phyloP scores from a whole-genome alignment of 2,888 invertebrate genomes.

The Nebria salina region DNA sequence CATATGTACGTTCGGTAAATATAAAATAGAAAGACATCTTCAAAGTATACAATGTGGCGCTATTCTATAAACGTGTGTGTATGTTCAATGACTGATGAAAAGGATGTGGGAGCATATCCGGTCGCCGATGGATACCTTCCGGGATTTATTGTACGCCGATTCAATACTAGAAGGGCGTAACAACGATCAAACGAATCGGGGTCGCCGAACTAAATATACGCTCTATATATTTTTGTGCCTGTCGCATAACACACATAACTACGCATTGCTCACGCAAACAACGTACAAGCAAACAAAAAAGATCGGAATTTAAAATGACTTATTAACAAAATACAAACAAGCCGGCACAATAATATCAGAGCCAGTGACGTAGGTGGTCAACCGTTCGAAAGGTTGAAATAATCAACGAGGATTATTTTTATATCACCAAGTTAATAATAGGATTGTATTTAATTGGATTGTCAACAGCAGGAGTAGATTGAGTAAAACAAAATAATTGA shows the following conservation, averaged over 20 bases:
- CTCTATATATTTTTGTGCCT: conserved; percentile 14
- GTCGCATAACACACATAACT: background rate
- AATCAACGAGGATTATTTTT: background rate
- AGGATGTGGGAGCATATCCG: conserved; percentile 29
- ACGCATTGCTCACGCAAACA: background rate
- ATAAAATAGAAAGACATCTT: background rate
- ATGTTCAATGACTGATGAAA: conserved; percentile 12
- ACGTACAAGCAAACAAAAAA: too few species aligned
- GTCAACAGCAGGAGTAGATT: background rate
- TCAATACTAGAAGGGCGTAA: conserved; percentile 20
- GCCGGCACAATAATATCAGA: too few species aligned
- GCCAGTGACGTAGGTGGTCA: too few species aligned
- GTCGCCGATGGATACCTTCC: conserved; percentile 23
- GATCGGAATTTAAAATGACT: too few species aligned
- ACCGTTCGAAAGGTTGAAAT: background rate
- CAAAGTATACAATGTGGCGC: background rate
- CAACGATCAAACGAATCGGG: conserved; percentile 21
- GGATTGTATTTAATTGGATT: background rate
- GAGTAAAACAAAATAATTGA: background rate
- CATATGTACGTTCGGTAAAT: too few species aligned
- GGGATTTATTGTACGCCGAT: conserved; percentile 28
- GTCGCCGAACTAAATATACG: conserved; percentile 16
- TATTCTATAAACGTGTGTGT: background rate
- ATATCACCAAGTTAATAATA: background rate
- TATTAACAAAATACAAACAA: too few species aligned